Conservation (phyloP, 2,797 vertebrate species). For the Semotilus atromaculatus region DNA sequence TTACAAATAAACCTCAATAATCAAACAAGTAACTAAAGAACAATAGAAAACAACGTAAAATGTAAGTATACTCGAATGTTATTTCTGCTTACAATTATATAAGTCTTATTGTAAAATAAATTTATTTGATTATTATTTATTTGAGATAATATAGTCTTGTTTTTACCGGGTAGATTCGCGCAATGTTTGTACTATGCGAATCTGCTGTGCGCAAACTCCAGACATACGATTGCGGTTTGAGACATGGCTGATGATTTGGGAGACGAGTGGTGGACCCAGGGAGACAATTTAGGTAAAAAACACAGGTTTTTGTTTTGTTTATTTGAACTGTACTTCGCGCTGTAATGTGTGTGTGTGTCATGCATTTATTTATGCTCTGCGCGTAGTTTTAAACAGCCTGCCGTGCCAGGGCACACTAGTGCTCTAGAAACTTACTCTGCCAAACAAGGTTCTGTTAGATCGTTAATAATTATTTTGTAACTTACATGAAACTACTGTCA, state of each 20-base stretch:
- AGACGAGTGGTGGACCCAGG: constrained; percentile 61
- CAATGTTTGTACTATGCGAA: constrained; percentile 31
- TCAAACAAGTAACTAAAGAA: neutral
- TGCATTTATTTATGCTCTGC: neutral
- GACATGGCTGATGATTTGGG: constrained; percentile 61
- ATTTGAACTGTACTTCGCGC: neutral
- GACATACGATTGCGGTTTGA: neutral
- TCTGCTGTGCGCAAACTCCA: constrained; percentile 25
- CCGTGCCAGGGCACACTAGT: neutral
- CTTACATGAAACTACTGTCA: neutral
- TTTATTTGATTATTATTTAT: neutral
- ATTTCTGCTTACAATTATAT: neutral
- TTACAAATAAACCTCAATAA: neutral
- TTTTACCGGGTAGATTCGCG: constrained; percentile 9
- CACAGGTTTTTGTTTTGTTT: neutral
- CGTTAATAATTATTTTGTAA: neutral
- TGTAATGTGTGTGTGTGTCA: neutral
- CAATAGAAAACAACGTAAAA: neutral
- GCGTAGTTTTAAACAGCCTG: neutral
- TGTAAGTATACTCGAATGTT: neutral
- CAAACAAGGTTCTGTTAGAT: neutral
- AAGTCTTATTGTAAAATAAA: neutral
- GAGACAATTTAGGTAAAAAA: constrained; percentile 47
- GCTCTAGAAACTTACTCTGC: neutral
- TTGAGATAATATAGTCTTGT: neutral